Evolutionary conservation across 2,888 invertebrate genomes (phyloP).

Genomic region (Aleiodes testaceus): DNA sequence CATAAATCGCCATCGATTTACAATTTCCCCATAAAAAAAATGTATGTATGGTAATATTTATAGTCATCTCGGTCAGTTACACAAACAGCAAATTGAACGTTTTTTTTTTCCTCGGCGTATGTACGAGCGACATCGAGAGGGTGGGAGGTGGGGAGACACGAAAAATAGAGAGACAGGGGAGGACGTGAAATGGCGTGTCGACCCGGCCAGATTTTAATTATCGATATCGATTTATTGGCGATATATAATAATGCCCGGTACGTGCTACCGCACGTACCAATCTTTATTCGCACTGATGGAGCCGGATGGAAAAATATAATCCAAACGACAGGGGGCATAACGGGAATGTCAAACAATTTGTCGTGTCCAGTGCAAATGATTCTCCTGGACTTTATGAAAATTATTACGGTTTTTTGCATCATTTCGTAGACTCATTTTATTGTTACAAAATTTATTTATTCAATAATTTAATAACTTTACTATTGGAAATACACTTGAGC

Average conservation of each 20-base stretch:
- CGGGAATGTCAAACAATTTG: slow-evolving; percentile 35
- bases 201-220: slow-evolving; percentile 69
- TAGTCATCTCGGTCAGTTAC: slow-evolving; percentile 70
- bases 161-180: slow-evolving; percentile 10
- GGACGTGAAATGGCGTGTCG: slow-evolving; percentile 34
- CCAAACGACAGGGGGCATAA: slow-evolving; percentile 21
- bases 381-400: background rate
- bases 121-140: background rate
- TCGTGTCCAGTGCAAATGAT: background rate
- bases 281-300: slow-evolving; percentile 69
- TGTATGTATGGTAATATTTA: slow-evolving; percentile 68
- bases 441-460: too few species aligned
- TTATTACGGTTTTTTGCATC: background rate
- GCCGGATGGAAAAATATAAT: slow-evolving; percentile 67
- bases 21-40: slow-evolving; percentile 66
- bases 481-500: too few species aligned
- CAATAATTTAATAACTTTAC: too few species aligned
- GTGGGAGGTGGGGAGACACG: slow-evolving; percentile 18
- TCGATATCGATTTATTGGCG: slow-evolving; percentile 72
- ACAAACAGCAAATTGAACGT: slow-evolving; percentile 71
- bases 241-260: slow-evolving; percentile 68
- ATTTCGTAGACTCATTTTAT: too few species aligned
- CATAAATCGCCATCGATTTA: slow-evolving; percentile 60
- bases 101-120: slow-evolving; percentile 46
- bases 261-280: slow-evolving; percentile 61